Evolutionary conservation across 2,888 invertebrate species (phyloP), one percentile per base, ranked within the genome.

Genomic region (Apotomis turbidana): DNA sequence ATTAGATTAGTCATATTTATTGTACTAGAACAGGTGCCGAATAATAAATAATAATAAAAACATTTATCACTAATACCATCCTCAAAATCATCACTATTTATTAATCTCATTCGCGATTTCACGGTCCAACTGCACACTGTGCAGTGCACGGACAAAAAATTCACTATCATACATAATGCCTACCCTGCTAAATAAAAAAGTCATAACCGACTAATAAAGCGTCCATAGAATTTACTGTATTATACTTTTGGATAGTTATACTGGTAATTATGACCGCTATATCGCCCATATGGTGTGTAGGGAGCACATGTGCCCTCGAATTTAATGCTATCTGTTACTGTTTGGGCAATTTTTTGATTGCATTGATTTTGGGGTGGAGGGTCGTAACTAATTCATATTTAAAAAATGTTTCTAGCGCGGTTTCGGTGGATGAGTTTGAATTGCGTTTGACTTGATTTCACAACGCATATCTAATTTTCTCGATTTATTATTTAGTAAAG

Each of bases 301-400:
- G 49, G 57, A 54, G 46, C 66, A 57, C 44, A 66, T 66, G 66
- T 66, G 66, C 54, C 54, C 66, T 66, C 46, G 54, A 52, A 49
- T 54, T 52, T 54, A 64, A 44, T 57, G 13, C 55, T 66, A 66
- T 66, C 66, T 66, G 61, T 62, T 61, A 61, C 49, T 61, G 46
- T 66, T 66, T 57, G 57, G 63, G 66, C 55, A 57, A 66, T 66
- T 66, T 66, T 66, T 66, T 66, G 66, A 66, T 66, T 66, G 66
- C 66, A 66, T 66, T 66, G 66, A 66, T 55, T 66, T 57, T 62
- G 55, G 55, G 55, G 63, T 38, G 44, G 93, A 90, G 87, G 79
- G 76, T 79, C 76, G 80, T 82, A 82, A 81, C 85, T 86, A 87
- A 85, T 82, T 84, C 81, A 82, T 88, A 87, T 89, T 88, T 88